These are phyloP conservation scores for Oxyruncus cristatus DNA, from an alignment of 2,113 vertebrate species.

Conservation along the genomic window DNA sequence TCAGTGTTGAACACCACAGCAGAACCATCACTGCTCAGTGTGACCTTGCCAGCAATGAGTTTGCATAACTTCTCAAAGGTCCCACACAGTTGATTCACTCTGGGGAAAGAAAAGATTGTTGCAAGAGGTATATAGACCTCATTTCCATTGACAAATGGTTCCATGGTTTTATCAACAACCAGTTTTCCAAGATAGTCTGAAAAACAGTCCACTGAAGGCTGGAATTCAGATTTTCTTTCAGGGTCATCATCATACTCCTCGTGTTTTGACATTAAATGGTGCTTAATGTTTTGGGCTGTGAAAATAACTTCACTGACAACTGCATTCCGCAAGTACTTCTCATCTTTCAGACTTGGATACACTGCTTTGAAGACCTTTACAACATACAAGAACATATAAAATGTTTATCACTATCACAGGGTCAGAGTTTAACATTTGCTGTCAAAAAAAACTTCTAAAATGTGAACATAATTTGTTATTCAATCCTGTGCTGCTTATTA, in stretches of 20 bases:
- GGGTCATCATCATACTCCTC: background rate
- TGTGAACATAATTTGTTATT: background rate
- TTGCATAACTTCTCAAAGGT: constrained; percentile 69
- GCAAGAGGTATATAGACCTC: constrained; percentile 79
- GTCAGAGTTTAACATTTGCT: background rate
- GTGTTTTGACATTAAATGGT: background rate
- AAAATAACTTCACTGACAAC: constrained; percentile 79
- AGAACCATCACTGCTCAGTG: constrained; percentile 74
- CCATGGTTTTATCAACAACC: background rate
- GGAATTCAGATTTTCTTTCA: background rate
- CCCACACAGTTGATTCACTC: constrained; percentile 76
- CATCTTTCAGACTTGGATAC: constrained; percentile 90
- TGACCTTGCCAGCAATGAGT: constrained; percentile 70
- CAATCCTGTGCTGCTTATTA: background rate
- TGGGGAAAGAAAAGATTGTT: constrained; percentile 78
- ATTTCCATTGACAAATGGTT: constrained; percentile 58
- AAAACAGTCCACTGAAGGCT: background rate
- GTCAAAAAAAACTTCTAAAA: background rate
- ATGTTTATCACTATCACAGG: background rate
- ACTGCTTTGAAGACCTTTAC: constrained; percentile 82
- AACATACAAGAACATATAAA: background rate
- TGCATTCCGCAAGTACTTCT: constrained; percentile 79
- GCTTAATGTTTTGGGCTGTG: constrained; percentile 74
- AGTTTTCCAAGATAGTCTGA: background rate
- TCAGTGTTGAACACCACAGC: constrained; percentile 67